A percentile compares a stretch with the other conserved stretches of the same genome.
Conservation (phyloP, 2,888 invertebrate genomes). For the Clitarchus hookeri region DNA sequence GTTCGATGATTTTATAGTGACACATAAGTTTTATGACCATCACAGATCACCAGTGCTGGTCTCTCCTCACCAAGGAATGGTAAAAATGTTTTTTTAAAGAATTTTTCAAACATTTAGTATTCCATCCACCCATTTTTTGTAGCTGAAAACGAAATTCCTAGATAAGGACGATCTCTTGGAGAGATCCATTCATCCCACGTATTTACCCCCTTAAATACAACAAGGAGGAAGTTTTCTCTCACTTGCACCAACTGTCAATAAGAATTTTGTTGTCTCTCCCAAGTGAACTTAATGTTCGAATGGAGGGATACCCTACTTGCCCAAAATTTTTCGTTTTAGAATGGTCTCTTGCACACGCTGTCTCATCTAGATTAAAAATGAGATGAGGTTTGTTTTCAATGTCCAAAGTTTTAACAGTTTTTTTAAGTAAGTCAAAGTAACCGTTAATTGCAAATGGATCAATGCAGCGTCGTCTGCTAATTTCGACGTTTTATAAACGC, state of each 20-base stretch:
- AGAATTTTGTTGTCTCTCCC: neutral
- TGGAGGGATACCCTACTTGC: neutral
- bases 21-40: too few species aligned
- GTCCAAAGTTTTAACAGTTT: neutral
- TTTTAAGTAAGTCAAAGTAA: neutral
- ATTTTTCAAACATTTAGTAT: too few species aligned
- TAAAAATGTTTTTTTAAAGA: too few species aligned
- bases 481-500: neutral
- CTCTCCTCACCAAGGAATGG: too few species aligned
- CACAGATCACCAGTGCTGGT: too few species aligned
- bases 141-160: too few species aligned
- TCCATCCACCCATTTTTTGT: too few species aligned
- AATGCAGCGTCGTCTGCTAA: neutral
- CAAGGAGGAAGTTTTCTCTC: neutral
- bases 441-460: neutral
- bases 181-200: neutral
- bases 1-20: too few species aligned
- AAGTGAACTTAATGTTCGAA: neutral
- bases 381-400: neutral
- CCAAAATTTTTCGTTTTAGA: neutral
- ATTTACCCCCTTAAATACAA: constrained; percentile 2
- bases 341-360: neutral
- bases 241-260: neutral
- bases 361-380: neutral
- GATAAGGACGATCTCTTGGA: too few species aligned